phyloP scores from a whole-genome alignment of 1,140 invertebrate genomes.

The Anastrepha obliqua region DNA sequence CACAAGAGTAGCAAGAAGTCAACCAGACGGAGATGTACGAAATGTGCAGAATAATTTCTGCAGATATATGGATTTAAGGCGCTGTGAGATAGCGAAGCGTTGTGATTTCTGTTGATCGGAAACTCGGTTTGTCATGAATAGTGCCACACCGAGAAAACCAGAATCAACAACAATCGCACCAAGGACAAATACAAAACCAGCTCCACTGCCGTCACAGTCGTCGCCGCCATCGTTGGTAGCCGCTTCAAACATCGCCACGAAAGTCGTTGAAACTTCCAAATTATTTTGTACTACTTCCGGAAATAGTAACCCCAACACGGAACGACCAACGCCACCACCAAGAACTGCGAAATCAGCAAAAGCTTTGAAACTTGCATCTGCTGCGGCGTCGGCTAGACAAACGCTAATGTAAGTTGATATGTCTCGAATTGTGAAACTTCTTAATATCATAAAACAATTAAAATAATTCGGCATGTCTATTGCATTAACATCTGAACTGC shows the following conservation, averaged over 20 bases:
- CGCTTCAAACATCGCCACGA: not conserved
- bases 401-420: constrained; percentile 39
- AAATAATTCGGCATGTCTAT: not conserved
- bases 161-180: not conserved
- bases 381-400: constrained; percentile 12
- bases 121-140: constrained; percentile 18
- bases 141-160: not conserved
- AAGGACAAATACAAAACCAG: not conserved
- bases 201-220: not conserved
- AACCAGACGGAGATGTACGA: not conserved
- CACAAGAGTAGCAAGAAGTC: not conserved
- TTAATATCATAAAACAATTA: not conserved
- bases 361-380: not conserved
- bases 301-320: not conserved
- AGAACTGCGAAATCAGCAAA: not conserved
- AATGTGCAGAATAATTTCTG: not conserved
- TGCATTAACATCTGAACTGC: not conserved
- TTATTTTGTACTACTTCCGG: not conserved
- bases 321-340: constrained; percentile 3
- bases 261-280: not conserved
- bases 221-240: not conserved
- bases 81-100: not conserved
- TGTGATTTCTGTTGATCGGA: not conserved
- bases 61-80: not conserved
- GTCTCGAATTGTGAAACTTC: not conserved